Evolutionary conservation across 2,888 invertebrate species (phyloP), one percentile per base, ranked within the genome.

Genomic region (Euplagia quadripunctaria): DNA sequence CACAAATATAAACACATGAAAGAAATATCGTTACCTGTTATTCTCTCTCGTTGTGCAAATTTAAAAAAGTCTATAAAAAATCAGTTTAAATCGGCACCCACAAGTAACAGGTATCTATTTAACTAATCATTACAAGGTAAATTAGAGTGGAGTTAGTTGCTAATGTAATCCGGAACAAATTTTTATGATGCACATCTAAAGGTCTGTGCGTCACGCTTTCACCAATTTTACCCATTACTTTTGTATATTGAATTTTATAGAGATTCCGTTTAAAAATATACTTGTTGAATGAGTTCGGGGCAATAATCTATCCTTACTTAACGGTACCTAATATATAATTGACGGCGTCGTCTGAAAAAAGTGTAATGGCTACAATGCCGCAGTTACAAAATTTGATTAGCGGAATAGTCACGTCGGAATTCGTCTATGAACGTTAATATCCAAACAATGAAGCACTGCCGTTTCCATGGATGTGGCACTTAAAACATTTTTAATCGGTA

Each of bases 341-440:
- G 92, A 89, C 89, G 87, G 88, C 85, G 88, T 89, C 87, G 87
- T 87, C 86, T 92, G 89, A 94, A 93, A 93, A 93, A 93, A 94
- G 85, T 90, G 79, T 85, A 91, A 94, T 94, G 90, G 92, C 89
- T 94, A 95, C 95, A 95, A 95, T 95, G 92, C 93, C 93, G 93
- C 92, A 93, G 94, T 95, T 95, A 95, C 94, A 94, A 95, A 95
- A 95, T 96, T 96, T 96, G 95, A 96, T 95, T 95, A 96, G 95
- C 94, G 92, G 93, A 94, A 94, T 95, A 91, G 93, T 94, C 94
- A 94, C 94, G 94, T 93, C 91, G 95, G 93, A 93, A 93, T 94
- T 93, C 93, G 91, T 91, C 94, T 93, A 92, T 89, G 88, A 86
- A 88, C 87, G 82, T 79, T 83, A 79, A 83, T 79, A 79, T 76